Percentiles rank a stretch among this genome's conserved stretches.
phyloP scores from a whole-genome alignment of 2,797 vertebrate genomes.

The Pogonophryne albipinna region DNA sequence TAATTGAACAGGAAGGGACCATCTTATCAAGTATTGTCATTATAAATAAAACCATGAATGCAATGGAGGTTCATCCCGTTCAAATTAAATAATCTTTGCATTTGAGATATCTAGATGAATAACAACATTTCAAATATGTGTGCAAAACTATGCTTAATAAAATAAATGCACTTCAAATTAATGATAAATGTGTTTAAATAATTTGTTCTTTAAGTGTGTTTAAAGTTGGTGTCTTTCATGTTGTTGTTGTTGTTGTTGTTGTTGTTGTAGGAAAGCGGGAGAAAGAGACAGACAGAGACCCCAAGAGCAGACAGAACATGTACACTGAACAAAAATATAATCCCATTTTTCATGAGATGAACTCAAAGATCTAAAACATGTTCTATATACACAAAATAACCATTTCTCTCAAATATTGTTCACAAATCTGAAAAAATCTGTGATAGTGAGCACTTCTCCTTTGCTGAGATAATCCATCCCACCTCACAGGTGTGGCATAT shows the following conservation, averaged over 20 bases:
- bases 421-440: too few relatives aligned
- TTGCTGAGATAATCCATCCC: too few relatives aligned
- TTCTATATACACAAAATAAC: too few relatives aligned
- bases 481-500: too few relatives aligned
- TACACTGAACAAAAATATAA: too few relatives aligned
- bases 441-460: too few relatives aligned
- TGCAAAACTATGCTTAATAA: constrained; percentile 5
- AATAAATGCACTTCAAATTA: constrained; percentile 12
- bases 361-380: too few relatives aligned
- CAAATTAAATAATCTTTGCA: constrained; percentile 47
- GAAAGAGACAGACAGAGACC: constrained; percentile 6
- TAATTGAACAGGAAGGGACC: constrained; percentile 44
- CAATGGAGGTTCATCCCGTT: constrained; percentile 25
- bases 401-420: too few relatives aligned
- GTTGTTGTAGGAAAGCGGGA: not conserved
- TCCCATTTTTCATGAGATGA: too few relatives aligned
- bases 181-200: constrained; percentile 10
- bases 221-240: not conserved
- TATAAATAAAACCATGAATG: constrained; percentile 19
- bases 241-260: constrained; percentile 9
- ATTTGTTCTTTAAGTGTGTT: not conserved
- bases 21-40: constrained; percentile 40
- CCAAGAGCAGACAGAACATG: not conserved
- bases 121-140: constrained; percentile 18
- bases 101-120: constrained; percentile 30